Evolutionary conservation across 2,888 invertebrate species (phyloP).

Genomic region (Rhingia rostrata): DNA sequence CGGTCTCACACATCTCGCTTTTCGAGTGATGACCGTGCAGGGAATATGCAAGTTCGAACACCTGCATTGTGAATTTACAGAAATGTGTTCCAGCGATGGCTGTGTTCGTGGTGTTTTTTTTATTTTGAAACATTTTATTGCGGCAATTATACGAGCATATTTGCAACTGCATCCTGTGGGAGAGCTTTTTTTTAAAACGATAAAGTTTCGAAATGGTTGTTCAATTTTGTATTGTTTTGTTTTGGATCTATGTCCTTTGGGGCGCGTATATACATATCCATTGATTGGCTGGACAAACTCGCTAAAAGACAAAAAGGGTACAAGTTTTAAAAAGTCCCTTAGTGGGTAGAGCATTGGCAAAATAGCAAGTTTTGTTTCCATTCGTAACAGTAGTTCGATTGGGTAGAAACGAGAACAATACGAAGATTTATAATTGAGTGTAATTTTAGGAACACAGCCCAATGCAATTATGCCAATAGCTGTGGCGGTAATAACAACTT

Average conservation of each 20-base stretch:
- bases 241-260: neutral
- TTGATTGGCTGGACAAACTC: slow-evolving; percentile 11
- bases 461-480: no score
- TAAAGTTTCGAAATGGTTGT: slow-evolving; percentile 9
- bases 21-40: slow-evolving; percentile 51
- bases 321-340: slow-evolving; percentile 2
- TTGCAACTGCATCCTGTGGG: slow-evolving; percentile 58
- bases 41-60: slow-evolving; percentile 48
- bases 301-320: neutral
- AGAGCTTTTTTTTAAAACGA: slow-evolving; percentile 53
- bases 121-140: slow-evolving; percentile 8
- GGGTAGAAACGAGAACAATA: no score
- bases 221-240: no score
- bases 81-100: neutral
- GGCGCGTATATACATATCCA: neutral
- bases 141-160: slow-evolving; percentile 37
- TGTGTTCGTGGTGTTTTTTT: slow-evolving; percentile 12
- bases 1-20: slow-evolving; percentile 39
- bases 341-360: no score
- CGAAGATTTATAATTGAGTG: no score
- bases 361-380: no score
- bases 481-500: no score
- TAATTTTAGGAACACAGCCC: no score
- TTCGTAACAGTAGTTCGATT: no score
- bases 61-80: slow-evolving; percentile 15